Percentiles rank a stretch among this genome's conserved stretches.
Evolutionary conservation across 2,797 vertebrate genomes (phyloP).

Genomic region (Helicolenus hilgendorfi): DNA sequence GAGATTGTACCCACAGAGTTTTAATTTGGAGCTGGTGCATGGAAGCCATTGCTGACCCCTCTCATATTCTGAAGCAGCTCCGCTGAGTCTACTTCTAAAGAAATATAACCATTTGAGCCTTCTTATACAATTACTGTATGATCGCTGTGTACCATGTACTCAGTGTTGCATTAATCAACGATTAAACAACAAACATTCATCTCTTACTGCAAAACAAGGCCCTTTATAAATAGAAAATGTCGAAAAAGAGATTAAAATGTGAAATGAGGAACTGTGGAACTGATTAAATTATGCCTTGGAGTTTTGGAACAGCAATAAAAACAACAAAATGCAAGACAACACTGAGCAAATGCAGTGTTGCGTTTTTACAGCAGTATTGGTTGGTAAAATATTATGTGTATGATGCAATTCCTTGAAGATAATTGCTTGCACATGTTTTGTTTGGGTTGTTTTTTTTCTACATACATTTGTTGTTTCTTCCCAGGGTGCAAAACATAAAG

Average conservation of each 20-base stretch:
- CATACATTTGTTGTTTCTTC: conserved; percentile 2
- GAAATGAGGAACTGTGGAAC: not conserved
- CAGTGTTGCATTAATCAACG: not conserved
- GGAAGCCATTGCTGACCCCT: not conserved
- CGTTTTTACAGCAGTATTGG: not conserved
- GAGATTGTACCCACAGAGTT: conserved; percentile 30
- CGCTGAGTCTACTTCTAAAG: not conserved
- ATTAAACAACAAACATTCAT: not conserved
- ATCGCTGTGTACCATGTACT: not conserved
- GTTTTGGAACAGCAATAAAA: not conserved
- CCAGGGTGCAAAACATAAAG: conserved; percentile 6
- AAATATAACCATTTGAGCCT: not conserved
- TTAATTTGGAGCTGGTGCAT: conserved; percentile 7
- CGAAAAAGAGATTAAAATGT: conserved; percentile 5
- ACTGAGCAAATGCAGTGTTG: not conserved
- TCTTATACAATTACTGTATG: not conserved
- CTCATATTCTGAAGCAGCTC: not conserved
- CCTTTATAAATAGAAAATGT: not conserved
- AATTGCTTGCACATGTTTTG: not conserved
- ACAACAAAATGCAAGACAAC: not conserved
- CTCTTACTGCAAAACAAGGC: not conserved
- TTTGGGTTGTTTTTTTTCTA: not conserved
- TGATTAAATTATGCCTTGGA: not conserved
- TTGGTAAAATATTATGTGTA: conserved; percentile 10
- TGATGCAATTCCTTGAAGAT: conserved; percentile 7